Percentiles rank a stretch among this genome's conserved stretches.
Evolutionary conservation across 2,797 vertebrate genomes (phyloP).

Genomic region (Myotis pilosus): DNA sequence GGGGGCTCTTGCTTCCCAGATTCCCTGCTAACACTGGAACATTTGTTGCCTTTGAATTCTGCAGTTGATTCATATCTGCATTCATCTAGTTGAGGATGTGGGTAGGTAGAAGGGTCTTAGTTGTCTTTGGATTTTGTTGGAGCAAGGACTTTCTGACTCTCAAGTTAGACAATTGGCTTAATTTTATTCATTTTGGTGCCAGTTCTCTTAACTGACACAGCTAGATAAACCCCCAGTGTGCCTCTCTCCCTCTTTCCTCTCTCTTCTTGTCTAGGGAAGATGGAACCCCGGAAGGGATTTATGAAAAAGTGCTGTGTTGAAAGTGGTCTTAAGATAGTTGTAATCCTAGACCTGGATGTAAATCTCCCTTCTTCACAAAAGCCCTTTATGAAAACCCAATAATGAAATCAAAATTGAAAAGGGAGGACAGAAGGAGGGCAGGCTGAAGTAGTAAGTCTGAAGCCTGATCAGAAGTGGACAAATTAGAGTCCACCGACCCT

Average conservation of each 20-base stretch:
- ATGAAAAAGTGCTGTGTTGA: slow-evolving; percentile 33
- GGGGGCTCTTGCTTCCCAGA: neutral
- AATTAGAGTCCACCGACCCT: neutral
- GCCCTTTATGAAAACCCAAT: slow-evolving; percentile 7
- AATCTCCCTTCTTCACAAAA: slow-evolving; percentile 30
- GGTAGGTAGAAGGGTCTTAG: neutral
- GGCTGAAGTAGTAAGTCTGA: neutral
- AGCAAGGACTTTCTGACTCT: neutral
- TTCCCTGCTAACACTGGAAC: neutral
- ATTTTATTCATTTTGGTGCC: slow-evolving; percentile 44
- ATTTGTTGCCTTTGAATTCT: neutral
- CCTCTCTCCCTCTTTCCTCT: neutral
- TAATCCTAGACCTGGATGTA: slow-evolving; percentile 1
- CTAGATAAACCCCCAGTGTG: neutral
- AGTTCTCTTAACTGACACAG: neutral
- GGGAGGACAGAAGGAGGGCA: neutral
- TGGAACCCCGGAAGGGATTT: neutral
- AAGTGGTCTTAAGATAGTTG: slow-evolving; percentile 43
- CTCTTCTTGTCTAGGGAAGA: slow-evolving; percentile 42
- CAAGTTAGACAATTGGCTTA: neutral
- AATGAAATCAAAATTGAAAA: slow-evolving; percentile 29
- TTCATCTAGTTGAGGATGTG: neutral
- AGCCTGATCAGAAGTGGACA: neutral
- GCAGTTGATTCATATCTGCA: neutral
- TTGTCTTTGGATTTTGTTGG: slow-evolving; percentile 22